Percentiles rank a stretch among this genome's conserved stretches.
Conservation (phyloP, 2,888 invertebrate species). For the Diadromus collaris region DNA sequence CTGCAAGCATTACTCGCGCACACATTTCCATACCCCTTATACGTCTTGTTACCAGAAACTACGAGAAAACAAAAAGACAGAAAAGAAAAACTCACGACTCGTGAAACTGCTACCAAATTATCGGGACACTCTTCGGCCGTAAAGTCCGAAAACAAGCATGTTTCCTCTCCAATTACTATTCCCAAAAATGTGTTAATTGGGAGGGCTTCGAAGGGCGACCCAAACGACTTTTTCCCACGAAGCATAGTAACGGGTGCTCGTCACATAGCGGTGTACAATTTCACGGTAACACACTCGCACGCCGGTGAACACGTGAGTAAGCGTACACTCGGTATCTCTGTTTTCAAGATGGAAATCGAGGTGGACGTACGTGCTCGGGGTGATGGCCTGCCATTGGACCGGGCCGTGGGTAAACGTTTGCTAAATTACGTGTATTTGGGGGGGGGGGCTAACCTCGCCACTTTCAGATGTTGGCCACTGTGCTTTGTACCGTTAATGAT, state of each 20-base stretch:
- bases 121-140: not conserved
- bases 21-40: not conserved
- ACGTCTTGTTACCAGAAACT: not conserved
- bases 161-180: not conserved
- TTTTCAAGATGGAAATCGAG: conserved; percentile 58
- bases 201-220: not conserved
- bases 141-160: not conserved
- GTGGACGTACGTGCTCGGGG: conserved; percentile 55
- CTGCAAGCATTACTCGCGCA: not conserved
- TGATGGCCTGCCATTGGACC: conserved; percentile 33
- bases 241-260: conserved; percentile 3
- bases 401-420: conserved; percentile 29
- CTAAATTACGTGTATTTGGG: conserved; percentile 35
- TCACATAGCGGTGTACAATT: not conserved
- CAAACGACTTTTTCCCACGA: conserved; percentile 10
- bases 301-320: conserved; percentile 31
- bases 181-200: not conserved
- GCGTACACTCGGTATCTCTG: conserved; percentile 45
- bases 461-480: conserved; percentile 68
- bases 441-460: conserved; percentile 3
- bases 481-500: conserved; percentile 68
- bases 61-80: not conserved
- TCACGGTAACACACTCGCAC: conserved; percentile 20
- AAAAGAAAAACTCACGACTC: not conserved
- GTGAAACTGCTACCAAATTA: not conserved